Percentiles rank a stretch among this genome's conserved stretches.
Evolutionary conservation across 2,113 vertebrate species (phyloP).

Genomic region (Syngnathus scovelli): DNA sequence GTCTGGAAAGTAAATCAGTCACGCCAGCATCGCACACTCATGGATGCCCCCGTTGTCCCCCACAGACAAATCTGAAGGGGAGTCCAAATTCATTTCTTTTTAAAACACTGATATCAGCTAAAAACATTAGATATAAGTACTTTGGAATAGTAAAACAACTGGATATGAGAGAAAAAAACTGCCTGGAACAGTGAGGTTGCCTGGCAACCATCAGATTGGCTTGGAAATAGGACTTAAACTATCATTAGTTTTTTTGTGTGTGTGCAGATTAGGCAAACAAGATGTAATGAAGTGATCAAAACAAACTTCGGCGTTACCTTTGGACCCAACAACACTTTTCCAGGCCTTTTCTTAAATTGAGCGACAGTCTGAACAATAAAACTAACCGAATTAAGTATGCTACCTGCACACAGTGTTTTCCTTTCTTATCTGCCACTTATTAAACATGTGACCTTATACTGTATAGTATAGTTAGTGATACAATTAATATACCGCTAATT

Average conservation of each 20-base stretch:
- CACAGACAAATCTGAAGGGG: not conserved
- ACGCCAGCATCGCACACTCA: constrained; percentile 8
- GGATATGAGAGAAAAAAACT: not conserved
- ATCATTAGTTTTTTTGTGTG: not conserved
- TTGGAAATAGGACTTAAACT: not conserved
- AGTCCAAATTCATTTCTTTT: not conserved
- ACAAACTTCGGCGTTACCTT: not conserved
- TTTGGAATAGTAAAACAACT: not conserved
- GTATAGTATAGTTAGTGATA: too few species aligned
- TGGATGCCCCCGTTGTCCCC: not conserved
- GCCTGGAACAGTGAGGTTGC: not conserved
- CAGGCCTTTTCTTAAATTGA: too few species aligned
- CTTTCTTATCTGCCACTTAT: not conserved
- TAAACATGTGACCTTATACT: too few species aligned
- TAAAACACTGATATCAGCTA: not conserved
- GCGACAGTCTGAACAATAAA: not conserved
- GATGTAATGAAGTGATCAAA: not conserved
- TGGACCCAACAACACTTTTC: not conserved
- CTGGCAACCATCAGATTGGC: not conserved
- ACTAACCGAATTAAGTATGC: not conserved
- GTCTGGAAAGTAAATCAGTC: constrained; percentile 29
- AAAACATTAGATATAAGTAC: not conserved
- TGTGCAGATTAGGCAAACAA: not conserved
- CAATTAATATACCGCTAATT: too few species aligned
- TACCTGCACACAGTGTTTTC: not conserved